Evolutionary conservation across 2,113 vertebrate genomes (phyloP), one percentile per base, ranked within the genome.

Genomic region (Hylia prasina): DNA sequence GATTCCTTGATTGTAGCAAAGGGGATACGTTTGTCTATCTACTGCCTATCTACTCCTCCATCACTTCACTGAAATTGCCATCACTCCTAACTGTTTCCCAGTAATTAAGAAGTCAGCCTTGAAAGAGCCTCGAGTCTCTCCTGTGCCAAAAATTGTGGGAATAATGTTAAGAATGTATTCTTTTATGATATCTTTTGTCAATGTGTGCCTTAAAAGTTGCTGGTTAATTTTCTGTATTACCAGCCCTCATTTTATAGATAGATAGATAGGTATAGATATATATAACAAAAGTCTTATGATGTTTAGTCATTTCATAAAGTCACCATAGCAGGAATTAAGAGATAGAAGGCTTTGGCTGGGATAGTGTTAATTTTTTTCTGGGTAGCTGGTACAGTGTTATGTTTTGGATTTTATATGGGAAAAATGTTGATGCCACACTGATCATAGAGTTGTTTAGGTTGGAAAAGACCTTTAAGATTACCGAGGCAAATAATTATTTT

Each of bases 401-500:
- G 11, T 27, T 37, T 69, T 68, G n/a, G 18, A 45, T 45, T 70
- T 69, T 28, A 28, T 61, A 9, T 16, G 8, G 23, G 6, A 39
- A 44, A 39, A 44, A 45, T 45, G 6, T 61, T 45, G 28, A 53
- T 53, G 20, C 10, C 15, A 24, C 15, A 5, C 22, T 45, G 15
- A 61, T 53, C 10, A 33, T 9, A 53, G 22, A 51, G 40, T 17
- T 40, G 7, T 47, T 79, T 70, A 30, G 7, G 11, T 25, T 70
- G n/a, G 56, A 61, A 61, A 54, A 70, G 15, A n/a, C 6, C 4
- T 69, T 47, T 30, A 78, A 78, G 19, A 70, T 44, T 61, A 70
- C 20, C 0, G 0, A n/a, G 19, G 60, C 13, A 13, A 70, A 21
- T 8, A 6, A 44, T 27, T 22, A 8, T 23, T 60, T 60, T 33